phyloP scores from a whole-genome alignment of 2,888 invertebrate species.

The Encarsia formosa region DNA sequence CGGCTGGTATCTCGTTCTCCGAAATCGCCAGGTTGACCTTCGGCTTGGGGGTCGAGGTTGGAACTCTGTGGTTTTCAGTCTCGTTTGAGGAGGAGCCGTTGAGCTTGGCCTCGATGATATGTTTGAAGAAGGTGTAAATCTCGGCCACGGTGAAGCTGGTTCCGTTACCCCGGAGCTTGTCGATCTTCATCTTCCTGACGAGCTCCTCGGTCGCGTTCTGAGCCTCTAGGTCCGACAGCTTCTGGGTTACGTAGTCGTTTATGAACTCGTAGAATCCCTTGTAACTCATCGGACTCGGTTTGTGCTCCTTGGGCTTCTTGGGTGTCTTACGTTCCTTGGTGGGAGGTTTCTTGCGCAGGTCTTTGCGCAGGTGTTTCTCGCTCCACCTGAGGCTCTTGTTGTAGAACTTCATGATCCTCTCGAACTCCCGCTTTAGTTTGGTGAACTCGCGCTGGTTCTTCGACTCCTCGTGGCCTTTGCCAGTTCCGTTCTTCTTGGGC shows the following conservation, averaged over 20 bases:
- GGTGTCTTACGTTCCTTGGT: conserved; percentile 39
- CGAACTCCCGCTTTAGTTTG: conserved; percentile 47
- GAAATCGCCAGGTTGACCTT: conserved; percentile 31
- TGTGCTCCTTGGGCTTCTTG: conserved; percentile 42
- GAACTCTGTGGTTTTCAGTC: conserved; percentile 15
- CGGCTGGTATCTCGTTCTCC: conserved; percentile 45
- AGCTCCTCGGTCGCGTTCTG: conserved; percentile 44
- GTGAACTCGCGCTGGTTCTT: conserved; percentile 45
- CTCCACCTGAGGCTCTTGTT: conserved; percentile 48
- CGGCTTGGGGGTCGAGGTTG: conserved; percentile 3
- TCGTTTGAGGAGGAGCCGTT: conserved; percentile 33
- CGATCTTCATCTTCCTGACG: conserved; percentile 44
- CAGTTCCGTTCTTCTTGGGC: conserved; percentile 36
- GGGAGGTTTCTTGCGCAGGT: conserved; percentile 40
- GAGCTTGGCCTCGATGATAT: conserved; percentile 50
- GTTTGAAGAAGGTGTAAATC: conserved; percentile 50
- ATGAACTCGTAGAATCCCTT: conserved; percentile 49
- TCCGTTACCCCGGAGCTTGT: conserved; percentile 45
- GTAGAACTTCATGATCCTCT: conserved; percentile 47
- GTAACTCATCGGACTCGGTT: conserved; percentile 42
- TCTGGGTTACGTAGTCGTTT: conserved; percentile 46
- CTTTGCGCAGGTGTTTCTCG: conserved; percentile 44
- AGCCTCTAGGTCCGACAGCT: conserved; percentile 39
- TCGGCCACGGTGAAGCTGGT: conserved; percentile 46
- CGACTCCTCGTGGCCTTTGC: conserved; percentile 38